Evolutionary conservation across 2,888 invertebrate genomes (phyloP).

Genomic region (Acronicta psi): DNA sequence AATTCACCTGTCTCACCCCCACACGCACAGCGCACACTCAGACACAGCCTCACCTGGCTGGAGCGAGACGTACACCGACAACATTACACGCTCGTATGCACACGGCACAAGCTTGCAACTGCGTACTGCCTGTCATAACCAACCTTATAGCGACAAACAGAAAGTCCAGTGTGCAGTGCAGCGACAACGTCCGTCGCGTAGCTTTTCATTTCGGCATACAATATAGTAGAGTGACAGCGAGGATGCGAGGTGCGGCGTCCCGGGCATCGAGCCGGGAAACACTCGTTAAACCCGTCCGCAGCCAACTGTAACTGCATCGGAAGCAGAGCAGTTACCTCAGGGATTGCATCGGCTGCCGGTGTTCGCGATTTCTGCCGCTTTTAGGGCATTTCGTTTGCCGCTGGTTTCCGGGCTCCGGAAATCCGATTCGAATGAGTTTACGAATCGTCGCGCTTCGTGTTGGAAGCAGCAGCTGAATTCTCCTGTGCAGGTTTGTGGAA

Average conservation of each 20-base stretch:
- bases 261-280: conserved; percentile 71
- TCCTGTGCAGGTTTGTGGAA: conserved; percentile 73
- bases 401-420: conserved; percentile 64
- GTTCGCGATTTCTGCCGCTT: conserved; percentile 60
- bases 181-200: conserved; percentile 41
- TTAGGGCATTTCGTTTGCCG: conserved; percentile 64
- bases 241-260: conserved; percentile 65
- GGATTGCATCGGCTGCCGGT: conserved; percentile 57
- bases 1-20: conserved; percentile 78
- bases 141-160: conserved; percentile 64
- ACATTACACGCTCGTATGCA: conserved; percentile 74
- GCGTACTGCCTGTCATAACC: conserved; percentile 54
- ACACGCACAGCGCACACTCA: conserved; percentile 56
- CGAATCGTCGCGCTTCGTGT: conserved; percentile 72
- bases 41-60: conserved; percentile 62
- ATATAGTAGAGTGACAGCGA: conserved; percentile 64
- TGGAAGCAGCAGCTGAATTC: conserved; percentile 60
- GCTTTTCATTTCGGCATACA: conserved; percentile 61
- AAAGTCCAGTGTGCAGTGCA: conserved; percentile 56
- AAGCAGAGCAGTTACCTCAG: conserved; percentile 70
- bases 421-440: conserved; percentile 76
- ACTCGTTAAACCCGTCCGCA: conserved; percentile 70
- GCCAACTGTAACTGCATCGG: conserved; percentile 72
- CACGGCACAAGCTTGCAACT: conserved; percentile 68
- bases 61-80: conserved; percentile 64